Conservation (phyloP, 2,888 invertebrate species). For the Andrena camellia region DNA sequence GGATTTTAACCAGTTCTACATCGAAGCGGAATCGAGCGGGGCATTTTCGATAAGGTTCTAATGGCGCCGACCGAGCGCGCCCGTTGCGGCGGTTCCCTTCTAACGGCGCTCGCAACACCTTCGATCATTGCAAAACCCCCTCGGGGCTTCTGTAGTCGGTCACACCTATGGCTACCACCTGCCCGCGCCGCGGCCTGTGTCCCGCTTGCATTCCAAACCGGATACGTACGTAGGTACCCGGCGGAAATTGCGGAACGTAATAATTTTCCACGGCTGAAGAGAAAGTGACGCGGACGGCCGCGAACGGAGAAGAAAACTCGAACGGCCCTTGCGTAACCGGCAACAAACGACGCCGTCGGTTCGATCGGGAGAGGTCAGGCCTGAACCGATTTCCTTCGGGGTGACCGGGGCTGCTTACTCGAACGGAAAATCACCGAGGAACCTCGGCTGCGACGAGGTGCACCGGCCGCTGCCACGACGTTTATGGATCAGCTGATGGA, state of each 20-base stretch:
- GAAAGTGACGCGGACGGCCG: slow-evolving; percentile 63
- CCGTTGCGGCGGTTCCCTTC: not conserved
- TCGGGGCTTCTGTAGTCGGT: slow-evolving; percentile 37
- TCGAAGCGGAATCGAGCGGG: not conserved
- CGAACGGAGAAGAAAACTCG: slow-evolving; percentile 55
- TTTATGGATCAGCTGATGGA: slow-evolving; percentile 11
- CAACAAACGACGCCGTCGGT: not conserved
- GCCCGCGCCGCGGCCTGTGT: slow-evolving; percentile 34
- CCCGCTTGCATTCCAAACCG: slow-evolving; percentile 65
- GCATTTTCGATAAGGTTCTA: not conserved
- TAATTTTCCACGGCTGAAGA: slow-evolving; percentile 71
- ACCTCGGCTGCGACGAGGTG: too few species aligned
- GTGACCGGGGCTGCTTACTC: slow-evolving; percentile 1
- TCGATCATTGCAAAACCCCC: slow-evolving; percentile 46
- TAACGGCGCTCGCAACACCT: slow-evolving; percentile 22
- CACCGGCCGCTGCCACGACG: not conserved
- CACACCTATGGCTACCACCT: slow-evolving; percentile 59
- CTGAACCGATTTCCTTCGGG: not conserved
- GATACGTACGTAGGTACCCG: slow-evolving; percentile 64
- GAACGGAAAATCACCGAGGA: slow-evolving; percentile 10
- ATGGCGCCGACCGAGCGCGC: not conserved
- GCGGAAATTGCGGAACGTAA: slow-evolving; percentile 78
- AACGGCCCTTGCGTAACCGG: slow-evolving; percentile 23
- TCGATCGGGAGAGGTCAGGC: not conserved
- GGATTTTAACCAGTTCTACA: too few species aligned